Evolutionary conservation across 2,113 vertebrate species (phyloP).

Genomic region (Microtus oregoni): DNA sequence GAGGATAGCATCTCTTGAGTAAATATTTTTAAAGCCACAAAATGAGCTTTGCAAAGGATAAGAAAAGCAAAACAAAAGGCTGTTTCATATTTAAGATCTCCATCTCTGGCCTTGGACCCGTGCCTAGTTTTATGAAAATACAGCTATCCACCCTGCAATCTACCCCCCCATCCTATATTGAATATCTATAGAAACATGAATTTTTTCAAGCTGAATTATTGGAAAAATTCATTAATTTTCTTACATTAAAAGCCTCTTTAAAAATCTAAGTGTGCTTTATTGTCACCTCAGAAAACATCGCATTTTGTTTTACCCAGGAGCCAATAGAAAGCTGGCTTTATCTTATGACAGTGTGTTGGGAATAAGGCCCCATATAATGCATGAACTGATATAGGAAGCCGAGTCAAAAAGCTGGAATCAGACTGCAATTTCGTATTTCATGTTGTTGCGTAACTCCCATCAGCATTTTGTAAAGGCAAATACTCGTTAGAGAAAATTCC

Average conservation of each 20-base stretch:
- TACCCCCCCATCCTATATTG: not conserved
- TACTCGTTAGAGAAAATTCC: not conserved
- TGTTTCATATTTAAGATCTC: constrained; percentile 81
- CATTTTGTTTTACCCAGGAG: not conserved
- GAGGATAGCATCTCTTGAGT: constrained; percentile 59
- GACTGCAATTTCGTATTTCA: constrained; percentile 4
- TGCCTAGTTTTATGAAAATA: constrained; percentile 74
- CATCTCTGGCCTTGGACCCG: constrained; percentile 72
- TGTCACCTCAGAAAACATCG: not conserved
- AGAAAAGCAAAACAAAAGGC: constrained; percentile 77
- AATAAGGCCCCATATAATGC: not conserved
- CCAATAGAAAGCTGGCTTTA: constrained; percentile 1
- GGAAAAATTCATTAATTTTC: constrained; percentile 30
- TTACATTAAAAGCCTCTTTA: constrained; percentile 9
- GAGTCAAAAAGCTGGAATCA: constrained; percentile 5
- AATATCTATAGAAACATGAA: constrained; percentile 30
- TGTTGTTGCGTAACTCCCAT: not conserved
- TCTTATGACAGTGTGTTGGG: constrained; percentile 53
- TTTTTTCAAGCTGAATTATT: constrained; percentile 52
- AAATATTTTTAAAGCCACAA: constrained; percentile 78
- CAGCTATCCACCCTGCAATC: constrained; percentile 52
- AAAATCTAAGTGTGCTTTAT: constrained; percentile 11
- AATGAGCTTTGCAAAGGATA: constrained; percentile 77
- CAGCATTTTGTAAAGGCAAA: constrained; percentile 24
- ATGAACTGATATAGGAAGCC: not conserved